Evolutionary conservation across 2,113 vertebrate genomes (phyloP), one percentile per base, ranked within the genome.

Genomic region (Eudyptes chrysolophus): DNA sequence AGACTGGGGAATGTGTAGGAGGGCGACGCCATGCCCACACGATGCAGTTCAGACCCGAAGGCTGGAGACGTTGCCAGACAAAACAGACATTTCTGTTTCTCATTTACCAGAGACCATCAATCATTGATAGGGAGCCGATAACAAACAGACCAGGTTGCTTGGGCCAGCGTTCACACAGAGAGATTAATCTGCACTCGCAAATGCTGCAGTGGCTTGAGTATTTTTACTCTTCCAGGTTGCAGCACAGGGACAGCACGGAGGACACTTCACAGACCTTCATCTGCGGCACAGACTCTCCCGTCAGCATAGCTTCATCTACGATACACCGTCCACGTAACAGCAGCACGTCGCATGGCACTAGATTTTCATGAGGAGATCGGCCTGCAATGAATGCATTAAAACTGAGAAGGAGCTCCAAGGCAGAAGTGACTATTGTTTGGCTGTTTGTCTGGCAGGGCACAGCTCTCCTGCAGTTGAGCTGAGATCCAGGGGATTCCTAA

Each of bases 261-360:
- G 38, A 51, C 6, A 0, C 11, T 10, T 60, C 64, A 11, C 79
- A n/a, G 36, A 98, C 99, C 99, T 99, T 99, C 99, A 99, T 99
- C 95, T 99, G 99, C 0, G 99, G 99, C 38, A 99, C 99, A 0
- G 99, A 99, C 92, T 99, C 99, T 65, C 99, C 99, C 0, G 99
- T 99, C 87, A 99, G 98, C 99, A 99, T 99, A 2, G 99, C 99
- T 95, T 99, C 99, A 5, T 99, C 99, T 55, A 99, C 99, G 5
- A 99, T 99, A 83, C 99, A 99, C 69, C 99, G 98, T 8, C 99
- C 99, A 5, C 99, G 97, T 3, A 99, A 97, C 40, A 99, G 98
- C 65, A 99, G 98, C 62, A 99, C 99, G 1, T 99, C 99, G 10
- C 99, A 99, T 0, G 99, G 99, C 30, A 99, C 99, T 61, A 99